Evolutionary conservation across 92 coral and sea anemone genomes (phyloP), one percentile per base, ranked within the genome.

Genomic region (Parazoanthus atlanticus): DNA sequence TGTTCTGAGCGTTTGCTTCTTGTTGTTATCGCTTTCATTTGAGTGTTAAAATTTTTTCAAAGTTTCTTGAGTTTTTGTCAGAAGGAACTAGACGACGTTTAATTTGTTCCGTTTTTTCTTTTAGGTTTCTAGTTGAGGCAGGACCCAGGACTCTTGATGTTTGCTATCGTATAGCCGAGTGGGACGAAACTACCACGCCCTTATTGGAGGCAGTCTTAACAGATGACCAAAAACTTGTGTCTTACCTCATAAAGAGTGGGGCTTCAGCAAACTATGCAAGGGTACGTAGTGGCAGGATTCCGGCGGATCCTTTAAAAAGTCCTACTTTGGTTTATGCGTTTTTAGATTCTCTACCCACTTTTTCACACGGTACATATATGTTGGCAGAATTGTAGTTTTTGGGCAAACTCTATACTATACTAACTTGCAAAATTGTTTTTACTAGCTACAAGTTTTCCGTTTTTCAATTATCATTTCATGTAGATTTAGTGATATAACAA

Each of bases 261-360:
- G 96, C 96, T 17, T 90, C 92, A 8, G 91, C 92, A 6, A 95
- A 95, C 82, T 95, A 82, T 76, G 84, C 96, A 15, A 95, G 91
- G 92, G 98, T 93, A 90, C 76, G 74, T 9, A 56, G 33, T 19
- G 12, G 81, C 67, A 52, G 29, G 75, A 25, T 28, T 76, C 34
- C 23, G 6, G 5, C 17, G 1, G 54, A 32, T 12, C 31, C 56
- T 16, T 85, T 19, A 52, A 43, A 0, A 52, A 52, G 88, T 52
- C 58, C 3, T 52, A 1, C 19, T 52, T 52, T 8, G 52, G 12
- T 46, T 46, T 46, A 46, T 0, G 56, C 13, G 54, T 26, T 76
- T 70, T 47, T 25, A 46, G 1, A 46, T 9, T 46, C 49, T 9
- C 12, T 46, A 10, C 49, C 49, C 12, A 46, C 5, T 46, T 46